Base-by-base conservation (phyloP, 2,113 vertebrate species). In the Poecilia latipinna region DNA sequence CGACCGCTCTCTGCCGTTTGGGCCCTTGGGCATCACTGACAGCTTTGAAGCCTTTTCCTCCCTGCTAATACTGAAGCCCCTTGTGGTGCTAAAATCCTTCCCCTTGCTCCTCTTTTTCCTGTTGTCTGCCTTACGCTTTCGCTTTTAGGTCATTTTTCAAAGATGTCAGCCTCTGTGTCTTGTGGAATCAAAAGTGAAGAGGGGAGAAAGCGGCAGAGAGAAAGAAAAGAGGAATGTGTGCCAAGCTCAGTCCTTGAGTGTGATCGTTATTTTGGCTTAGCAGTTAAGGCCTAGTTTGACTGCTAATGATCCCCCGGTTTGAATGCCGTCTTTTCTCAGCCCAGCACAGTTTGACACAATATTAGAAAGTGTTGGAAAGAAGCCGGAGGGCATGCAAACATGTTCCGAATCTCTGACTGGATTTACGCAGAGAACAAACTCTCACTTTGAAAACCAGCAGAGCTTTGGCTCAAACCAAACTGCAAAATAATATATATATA, bases 101-200 rank as follows among this genome's bases (percentile, higher is more conserved):
- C 74, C 74, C 82, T 65, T 51, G 1, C 65, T 79, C 75, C 72
- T 79, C 72, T 77, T 74, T 83, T 57, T 65, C 31, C 78, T 69
- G 79, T 75, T 77, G 57, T 35, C 82, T 80, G 60, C 73, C 82
- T 78, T 37, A 66, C 61, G 75, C 35, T 74, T 61, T 79, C 65
- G 72, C 79, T 86, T 80, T 77, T 54, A 57, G 89, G 90, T 86
- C 78, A 82, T 81, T 88, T 90, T 91, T 87, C 80, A 93, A 91
- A 90, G 88, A 82, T 78, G 77, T 33, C 0, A 5, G 26, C 42
- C 85, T 60, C 75, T 84, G 76, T 80, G 77, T 68, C 87, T 85
- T 85, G 61, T 73, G 22, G 82, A 89, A 75, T 70, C 44, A 72
- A 51, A 80, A 68, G 82, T 83, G 72, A 90, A 89, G 82, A 84